Evolutionary conservation across 2,797 vertebrate species (phyloP), one percentile per base, ranked within the genome.

Genomic region (Microhierax caerulescens): DNA sequence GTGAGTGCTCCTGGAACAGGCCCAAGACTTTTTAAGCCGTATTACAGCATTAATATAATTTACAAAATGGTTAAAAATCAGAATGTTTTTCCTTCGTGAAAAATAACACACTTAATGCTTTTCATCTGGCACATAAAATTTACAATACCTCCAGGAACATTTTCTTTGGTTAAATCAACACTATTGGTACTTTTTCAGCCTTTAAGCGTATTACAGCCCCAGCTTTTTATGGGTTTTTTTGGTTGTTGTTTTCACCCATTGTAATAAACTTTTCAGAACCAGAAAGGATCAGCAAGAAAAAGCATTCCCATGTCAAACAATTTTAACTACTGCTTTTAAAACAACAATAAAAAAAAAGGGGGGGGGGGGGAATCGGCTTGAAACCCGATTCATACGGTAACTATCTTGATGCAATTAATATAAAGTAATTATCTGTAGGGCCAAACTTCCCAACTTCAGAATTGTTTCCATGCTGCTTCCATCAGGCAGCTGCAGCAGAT

Each of bases 401-500:
- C 95, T 97, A 97, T 98, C 98, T 90, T 89, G 30, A 90, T 23
- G 93, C 87, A 95, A 97, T 98, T 98, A 97, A 97, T 93, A 87
- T 59, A 83, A 95, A 97, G 95, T 57, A 95, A 97, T 95, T 87
- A 47, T 96, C 95, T 87, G 90, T n/a, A 36, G 73, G 95, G 97
- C 96, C 96, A 57, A 94, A 95, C 81, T 69, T 6, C 96, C 96
- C 56, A 94, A 95, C 81, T 69, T 6, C 53, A 39, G 93, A 97
- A 98, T 88, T 48, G 96, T 96, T 98, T 98, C 98, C 98, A 98
- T 97, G 98, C 98, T 76, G 97, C 97, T 97, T 88, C 97, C 98
- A 98, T 93, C 97, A 97, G 98, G 97, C 95, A 95, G 98, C 97
- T 93, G 95, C 96, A 95, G 98, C 99, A 99, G 98, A 98, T 99